Evolutionary conservation across 2,888 invertebrate genomes (phyloP), one percentile per base, ranked within the genome.

Genomic region (Phytoseiulus persimilis): DNA sequence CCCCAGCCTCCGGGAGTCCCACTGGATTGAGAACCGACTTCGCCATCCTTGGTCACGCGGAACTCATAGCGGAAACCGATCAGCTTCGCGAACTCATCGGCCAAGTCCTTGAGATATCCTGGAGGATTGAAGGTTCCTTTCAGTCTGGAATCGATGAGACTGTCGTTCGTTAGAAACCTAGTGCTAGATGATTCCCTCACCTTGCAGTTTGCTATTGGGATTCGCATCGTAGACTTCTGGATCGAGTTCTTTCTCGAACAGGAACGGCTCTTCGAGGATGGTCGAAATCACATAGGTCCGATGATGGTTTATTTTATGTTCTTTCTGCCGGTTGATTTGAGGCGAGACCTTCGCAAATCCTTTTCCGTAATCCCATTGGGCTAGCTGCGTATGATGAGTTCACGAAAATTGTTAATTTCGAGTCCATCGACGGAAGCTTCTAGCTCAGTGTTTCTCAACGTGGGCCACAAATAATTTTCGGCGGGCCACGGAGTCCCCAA

Each of bases 351-450:
- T 28, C 28, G 87, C 32, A 33, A 87, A 87, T 87, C 87, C 87
- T 87, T 87, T 87, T 9, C 87, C 87, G 32, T 33, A 87, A 5
- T 87, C 87, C 87, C 87, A 87, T 18, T 87, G 87, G 32, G 87
- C 87, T 3, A 87, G 33, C 87, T 84, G 84, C 84, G 9, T 9
- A 9, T 39, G 39, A n/a, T n/a, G n/a, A n/a, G n/a, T n/a, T n/a
- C n/a, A n/a, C n/a, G n/a, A n/a, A n/a, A n/a, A n/a, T n/a, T n/a
- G n/a, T n/a, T n/a, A n/a, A n/a, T n/a, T n/a, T n/a, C n/a, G n/a
- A n/a, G n/a, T n/a, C n/a, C n/a, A n/a, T n/a, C n/a, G n/a, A n/a
- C n/a, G n/a, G n/a, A n/a, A n/a, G n/a, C n/a, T n/a, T n/a, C n/a
- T n/a, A n/a, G n/a, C n/a, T n/a, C n/a, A n/a, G n/a, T n/a, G n/a